phyloP scores from a whole-genome alignment of 2,113 vertebrate genomes.

The Amazona guildingii region DNA sequence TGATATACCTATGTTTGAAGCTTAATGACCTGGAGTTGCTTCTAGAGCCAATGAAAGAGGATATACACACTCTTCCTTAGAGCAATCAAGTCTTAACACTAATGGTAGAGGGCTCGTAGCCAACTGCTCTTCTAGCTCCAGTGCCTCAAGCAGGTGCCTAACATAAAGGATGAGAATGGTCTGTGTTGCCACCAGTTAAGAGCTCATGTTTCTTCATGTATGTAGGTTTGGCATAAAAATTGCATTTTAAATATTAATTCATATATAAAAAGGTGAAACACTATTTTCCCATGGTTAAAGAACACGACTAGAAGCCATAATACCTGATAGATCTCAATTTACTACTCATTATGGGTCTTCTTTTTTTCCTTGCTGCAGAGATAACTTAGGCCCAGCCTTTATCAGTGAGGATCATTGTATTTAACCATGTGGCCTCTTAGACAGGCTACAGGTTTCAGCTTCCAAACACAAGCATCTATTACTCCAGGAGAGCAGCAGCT shows the following conservation, averaged over 20 bases:
- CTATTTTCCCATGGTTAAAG: background rate
- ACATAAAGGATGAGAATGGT: background rate
- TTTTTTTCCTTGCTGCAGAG: background rate
- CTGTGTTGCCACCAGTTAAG: background rate
- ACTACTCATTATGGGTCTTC: background rate
- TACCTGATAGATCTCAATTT: background rate
- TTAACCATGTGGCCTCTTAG: background rate
- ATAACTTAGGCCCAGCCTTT: background rate
- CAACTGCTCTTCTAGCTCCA: background rate
- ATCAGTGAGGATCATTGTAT: background rate
- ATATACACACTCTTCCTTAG: background rate
- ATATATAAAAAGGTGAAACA: background rate
- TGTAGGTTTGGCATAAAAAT: background rate
- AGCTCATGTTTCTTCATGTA: background rate
- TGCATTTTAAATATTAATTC: background rate
- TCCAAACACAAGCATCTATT: background rate
- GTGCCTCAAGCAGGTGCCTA: background rate
- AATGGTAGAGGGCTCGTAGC: background rate
- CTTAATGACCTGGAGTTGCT: background rate
- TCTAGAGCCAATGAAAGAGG: background rate
- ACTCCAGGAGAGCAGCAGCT: background rate
- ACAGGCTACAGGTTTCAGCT: background rate
- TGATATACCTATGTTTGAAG: background rate
- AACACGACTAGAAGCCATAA: background rate
- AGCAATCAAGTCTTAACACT: background rate